Conservation (phyloP, 2,797 vertebrate genomes). For the Esox lucius region DNA sequence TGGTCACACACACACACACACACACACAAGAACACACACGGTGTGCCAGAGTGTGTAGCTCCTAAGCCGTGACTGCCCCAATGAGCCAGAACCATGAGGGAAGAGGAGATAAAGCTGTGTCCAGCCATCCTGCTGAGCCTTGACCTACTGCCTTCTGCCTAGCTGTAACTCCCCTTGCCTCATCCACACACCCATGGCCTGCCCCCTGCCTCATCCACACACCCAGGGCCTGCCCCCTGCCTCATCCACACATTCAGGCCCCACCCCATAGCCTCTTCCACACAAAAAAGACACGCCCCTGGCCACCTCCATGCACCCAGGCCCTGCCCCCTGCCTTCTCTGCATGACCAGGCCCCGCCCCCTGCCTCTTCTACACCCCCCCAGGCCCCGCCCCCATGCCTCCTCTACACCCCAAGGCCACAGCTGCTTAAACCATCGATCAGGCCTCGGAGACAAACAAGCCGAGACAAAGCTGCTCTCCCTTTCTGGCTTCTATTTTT, state of each 20-base stretch:
- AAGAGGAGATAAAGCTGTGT: conserved; percentile 67
- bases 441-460: conserved; percentile 60
- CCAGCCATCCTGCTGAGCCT: conserved; percentile 58
- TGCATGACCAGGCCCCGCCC: too few relatives aligned
- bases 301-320: background rate
- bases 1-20: conserved; percentile 15
- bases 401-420: conserved; percentile 40
- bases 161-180: background rate
- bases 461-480: conserved; percentile 55
- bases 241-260: background rate
- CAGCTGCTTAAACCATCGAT: conserved; percentile 71
- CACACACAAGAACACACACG: conserved; percentile 20
- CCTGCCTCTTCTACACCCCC: too few relatives aligned
- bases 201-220: conserved; percentile 28
- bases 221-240: conserved; percentile 30
- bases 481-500: background rate
- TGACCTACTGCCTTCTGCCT: conserved; percentile 63
- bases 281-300: too few relatives aligned
- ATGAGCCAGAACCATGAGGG: conserved; percentile 61
- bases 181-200: background rate
- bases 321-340: too few relatives aligned
- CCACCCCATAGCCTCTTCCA: conserved; percentile 30
- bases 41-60: conserved; percentile 19
- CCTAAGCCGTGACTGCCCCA: conserved; percentile 55
- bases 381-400: too few relatives aligned